These are phyloP conservation scores for Protonibea diacanthus DNA, from an alignment of 2,797 vertebrate genomes.

Conservation along the genomic window DNA sequence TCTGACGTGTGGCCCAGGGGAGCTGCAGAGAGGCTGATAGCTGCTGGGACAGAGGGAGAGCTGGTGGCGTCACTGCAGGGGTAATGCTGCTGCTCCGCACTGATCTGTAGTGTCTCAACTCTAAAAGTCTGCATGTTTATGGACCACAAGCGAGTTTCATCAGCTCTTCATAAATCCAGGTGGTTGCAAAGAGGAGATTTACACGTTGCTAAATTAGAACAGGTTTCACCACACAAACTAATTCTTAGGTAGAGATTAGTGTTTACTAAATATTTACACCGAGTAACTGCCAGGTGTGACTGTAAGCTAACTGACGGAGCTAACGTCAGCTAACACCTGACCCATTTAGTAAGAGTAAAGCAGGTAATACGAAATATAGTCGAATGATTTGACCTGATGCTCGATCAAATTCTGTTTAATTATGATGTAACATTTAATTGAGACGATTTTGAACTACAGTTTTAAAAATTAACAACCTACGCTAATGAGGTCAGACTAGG, in stretches of 20 bases:
- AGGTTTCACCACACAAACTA: background rate
- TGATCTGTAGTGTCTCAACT: constrained; percentile 50
- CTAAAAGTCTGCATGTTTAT: constrained; percentile 27
- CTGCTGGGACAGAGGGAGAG: constrained; percentile 78
- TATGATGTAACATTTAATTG: background rate
- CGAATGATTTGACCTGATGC: background rate
- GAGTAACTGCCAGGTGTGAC: background rate
- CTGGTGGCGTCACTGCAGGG: constrained; percentile 71
- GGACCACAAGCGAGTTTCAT: constrained; percentile 20
- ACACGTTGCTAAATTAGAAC: too few relatives aligned
- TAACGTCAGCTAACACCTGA: background rate
- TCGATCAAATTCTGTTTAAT: background rate
- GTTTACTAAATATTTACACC: background rate
- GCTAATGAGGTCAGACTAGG: too few relatives aligned
- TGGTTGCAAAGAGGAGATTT: background rate
- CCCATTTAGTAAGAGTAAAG: background rate
- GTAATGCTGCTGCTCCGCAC: constrained; percentile 56
- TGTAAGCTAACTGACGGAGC: background rate
- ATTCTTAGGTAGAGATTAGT: background rate
- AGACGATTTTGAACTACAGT: background rate
- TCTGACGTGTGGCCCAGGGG: constrained; percentile 79
- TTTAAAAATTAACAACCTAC: too few relatives aligned
- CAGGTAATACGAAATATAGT: background rate
- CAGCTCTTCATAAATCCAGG: constrained; percentile 2
- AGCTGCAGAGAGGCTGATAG: constrained; percentile 74